Conservation (phyloP, 2,888 invertebrate genomes). For the Oconnorella tubifera region DNA sequence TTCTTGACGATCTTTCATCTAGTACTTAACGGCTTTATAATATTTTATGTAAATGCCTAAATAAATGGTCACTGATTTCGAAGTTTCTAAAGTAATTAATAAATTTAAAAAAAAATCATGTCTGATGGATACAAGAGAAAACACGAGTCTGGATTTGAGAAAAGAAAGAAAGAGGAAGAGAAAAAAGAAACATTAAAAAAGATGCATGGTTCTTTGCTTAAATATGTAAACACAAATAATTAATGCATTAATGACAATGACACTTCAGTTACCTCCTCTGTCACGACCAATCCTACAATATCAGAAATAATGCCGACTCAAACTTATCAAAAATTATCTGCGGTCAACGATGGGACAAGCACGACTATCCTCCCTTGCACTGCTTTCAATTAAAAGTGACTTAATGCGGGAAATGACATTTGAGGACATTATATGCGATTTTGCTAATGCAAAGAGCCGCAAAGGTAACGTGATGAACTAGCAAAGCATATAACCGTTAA, state of each 20-base stretch:
- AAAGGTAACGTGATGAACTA: neutral
- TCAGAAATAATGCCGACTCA: constrained; percentile 15
- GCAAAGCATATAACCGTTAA: too few species aligned
- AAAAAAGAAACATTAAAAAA: constrained; percentile 15
- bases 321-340: constrained; percentile 14
- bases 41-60: too few species aligned
- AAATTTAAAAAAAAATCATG: neutral
- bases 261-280: too few species aligned
- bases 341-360: constrained; percentile 17
- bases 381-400: constrained; percentile 6
- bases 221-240: constrained; percentile 6
- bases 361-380: constrained; percentile 5
- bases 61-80: too few species aligned
- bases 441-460: constrained; percentile 1
- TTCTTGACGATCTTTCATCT: neutral
- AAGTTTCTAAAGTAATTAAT: neutral
- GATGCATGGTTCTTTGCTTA: constrained; percentile 1
- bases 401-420: constrained; percentile 15
- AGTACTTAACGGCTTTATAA: neutral
- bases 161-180: constrained; percentile 15
- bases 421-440: constrained; percentile 3
- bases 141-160: constrained; percentile 17
- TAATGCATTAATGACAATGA: constrained; percentile 4
- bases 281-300: constrained; percentile 12
- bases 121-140: constrained; percentile 19